Conservation (phyloP, 2,888 invertebrate species). For the Acleris emargana region DNA sequence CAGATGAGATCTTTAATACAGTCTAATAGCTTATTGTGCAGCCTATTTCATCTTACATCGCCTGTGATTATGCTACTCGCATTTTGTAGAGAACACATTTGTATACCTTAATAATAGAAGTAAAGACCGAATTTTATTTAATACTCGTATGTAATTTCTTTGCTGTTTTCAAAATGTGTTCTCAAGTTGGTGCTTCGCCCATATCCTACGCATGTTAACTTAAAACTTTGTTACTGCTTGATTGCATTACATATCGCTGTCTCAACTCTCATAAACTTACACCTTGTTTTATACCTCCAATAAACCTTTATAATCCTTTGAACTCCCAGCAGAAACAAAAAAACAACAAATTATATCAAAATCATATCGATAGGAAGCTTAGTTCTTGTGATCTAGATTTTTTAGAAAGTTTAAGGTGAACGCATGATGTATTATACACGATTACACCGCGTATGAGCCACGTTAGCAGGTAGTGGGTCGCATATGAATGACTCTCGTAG, state of each 20-base stretch:
- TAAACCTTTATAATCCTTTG: constrained; percentile 13
- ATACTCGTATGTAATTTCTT: no score
- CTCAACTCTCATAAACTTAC: constrained; percentile 18
- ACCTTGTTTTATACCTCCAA: constrained; percentile 11
- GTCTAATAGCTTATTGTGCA: constrained; percentile 22
- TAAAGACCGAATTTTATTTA: neutral
- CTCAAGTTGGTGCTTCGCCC: constrained; percentile 25
- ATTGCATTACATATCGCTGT: constrained; percentile 29
- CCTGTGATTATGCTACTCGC: constrained; percentile 20
- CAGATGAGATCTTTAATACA: neutral
- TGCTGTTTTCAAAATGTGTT: constrained; percentile 17
- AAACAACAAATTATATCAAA: constrained; percentile 15
- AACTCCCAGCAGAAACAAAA: constrained; percentile 7
- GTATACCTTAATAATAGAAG: neutral
- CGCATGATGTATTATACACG: constrained; percentile 69
- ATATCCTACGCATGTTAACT: constrained; percentile 29
- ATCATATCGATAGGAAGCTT: constrained; percentile 53
- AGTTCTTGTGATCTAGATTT: constrained; percentile 59
- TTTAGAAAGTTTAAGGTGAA: constrained; percentile 48
- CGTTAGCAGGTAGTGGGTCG: constrained; percentile 62
- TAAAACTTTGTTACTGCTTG: constrained; percentile 30
- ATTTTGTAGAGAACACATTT: constrained; percentile 22
- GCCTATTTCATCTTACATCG: constrained; percentile 16
- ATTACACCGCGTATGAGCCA: constrained; percentile 60
- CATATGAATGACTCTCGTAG: constrained; percentile 39